Percentiles rank a stretch among this genome's conserved stretches.
phyloP scores from a whole-genome alignment of 2,888 invertebrate species.

The Lamproptera curius region DNA sequence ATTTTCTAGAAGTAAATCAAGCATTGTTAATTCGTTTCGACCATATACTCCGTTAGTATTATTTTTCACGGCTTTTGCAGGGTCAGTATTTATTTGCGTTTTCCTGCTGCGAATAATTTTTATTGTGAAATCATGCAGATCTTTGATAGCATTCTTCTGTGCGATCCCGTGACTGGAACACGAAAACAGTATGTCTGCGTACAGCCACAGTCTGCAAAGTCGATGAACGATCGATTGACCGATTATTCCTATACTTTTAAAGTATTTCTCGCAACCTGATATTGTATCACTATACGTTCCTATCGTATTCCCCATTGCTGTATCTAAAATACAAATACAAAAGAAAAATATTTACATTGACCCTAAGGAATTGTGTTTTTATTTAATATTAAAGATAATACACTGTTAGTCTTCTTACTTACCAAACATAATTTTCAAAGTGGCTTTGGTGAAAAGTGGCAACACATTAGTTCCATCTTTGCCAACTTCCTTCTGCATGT shows the following conservation, averaged over 20 bases:
- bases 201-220: slow-evolving; percentile 23
- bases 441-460: slow-evolving; percentile 15
- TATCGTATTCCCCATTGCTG: not conserved
- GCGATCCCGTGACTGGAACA: slow-evolving; percentile 7
- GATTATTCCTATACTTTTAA: slow-evolving; percentile 22
- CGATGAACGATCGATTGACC: slow-evolving; percentile 20
- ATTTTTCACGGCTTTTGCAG: not conserved
- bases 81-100: not conserved
- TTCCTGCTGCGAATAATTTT: slow-evolving; percentile 25
- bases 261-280: slow-evolving; percentile 20
- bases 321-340: not conserved
- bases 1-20: slow-evolving; percentile 80
- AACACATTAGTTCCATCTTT: slow-evolving; percentile 15
- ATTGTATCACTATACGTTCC: not conserved
- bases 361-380: too few species aligned
- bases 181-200: slow-evolving; percentile 8
- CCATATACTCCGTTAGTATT: slow-evolving; percentile 1
- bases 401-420: slow-evolving; percentile 17
- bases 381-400: too few species aligned
- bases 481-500: slow-evolving; percentile 23
- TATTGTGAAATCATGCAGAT: slow-evolving; percentile 26
- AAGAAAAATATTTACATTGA: too few species aligned
- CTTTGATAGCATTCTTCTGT: slow-evolving; percentile 20
- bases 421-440: slow-evolving; percentile 26
- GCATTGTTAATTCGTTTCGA: slow-evolving; percentile 76